A percentile compares a stretch with the other conserved stretches of the same genome.
Evolutionary conservation across 2,888 invertebrate genomes (phyloP).

Genomic region (Lamellibrachia columna): DNA sequence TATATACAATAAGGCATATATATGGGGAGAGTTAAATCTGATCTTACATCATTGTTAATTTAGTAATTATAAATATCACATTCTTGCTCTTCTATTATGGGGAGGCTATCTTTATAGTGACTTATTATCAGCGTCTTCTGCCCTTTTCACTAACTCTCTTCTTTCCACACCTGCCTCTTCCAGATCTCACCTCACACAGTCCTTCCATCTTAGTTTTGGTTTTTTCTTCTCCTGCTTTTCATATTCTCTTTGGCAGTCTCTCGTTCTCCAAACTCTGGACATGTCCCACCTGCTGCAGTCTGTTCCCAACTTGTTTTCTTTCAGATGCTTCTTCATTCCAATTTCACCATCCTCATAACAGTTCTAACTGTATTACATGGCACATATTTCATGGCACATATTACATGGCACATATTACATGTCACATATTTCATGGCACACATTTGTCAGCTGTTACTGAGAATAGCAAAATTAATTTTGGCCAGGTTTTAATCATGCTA

Average conservation of each 20-base stretch:
- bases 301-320: background rate
- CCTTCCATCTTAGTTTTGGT: too few species aligned
- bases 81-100: background rate
- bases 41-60: too few species aligned
- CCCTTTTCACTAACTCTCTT: background rate
- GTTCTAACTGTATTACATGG: background rate
- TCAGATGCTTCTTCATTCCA: background rate
- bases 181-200: background rate
- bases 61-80: too few species aligned
- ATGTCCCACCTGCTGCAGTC: background rate
- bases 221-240: too few species aligned
- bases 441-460: background rate
- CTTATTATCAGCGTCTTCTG: too few species aligned
- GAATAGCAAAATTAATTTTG: background rate
- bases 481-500: too few species aligned
- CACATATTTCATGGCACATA: background rate
- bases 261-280: background rate
- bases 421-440: background rate
- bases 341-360: background rate
- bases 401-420: background rate
- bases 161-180: background rate
- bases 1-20: constrained; percentile 1
- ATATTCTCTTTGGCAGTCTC: too few species aligned
- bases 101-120: too few species aligned
- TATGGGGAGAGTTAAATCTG: background rate